phyloP scores from a whole-genome alignment of 2,888 invertebrate species.

The Erebia palarica region DNA sequence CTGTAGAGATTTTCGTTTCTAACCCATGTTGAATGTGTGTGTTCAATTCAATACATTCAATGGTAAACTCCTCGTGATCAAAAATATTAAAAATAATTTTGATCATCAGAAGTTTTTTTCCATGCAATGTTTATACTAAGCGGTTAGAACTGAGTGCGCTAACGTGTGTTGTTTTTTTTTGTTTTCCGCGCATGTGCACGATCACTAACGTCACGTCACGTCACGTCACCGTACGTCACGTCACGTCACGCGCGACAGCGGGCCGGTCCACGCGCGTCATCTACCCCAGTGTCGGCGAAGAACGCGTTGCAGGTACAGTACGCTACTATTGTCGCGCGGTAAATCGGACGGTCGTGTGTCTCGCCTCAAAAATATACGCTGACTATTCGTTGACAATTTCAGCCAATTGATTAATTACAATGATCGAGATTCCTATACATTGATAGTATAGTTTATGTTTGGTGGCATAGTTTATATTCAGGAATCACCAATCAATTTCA shows the following conservation, averaged over 20 bases:
- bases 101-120: slow-evolving; percentile 12
- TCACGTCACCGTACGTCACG: slow-evolving; percentile 49
- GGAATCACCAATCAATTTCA: background rate
- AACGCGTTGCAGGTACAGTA: slow-evolving; percentile 86
- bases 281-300: slow-evolving; percentile 83
- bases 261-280: slow-evolving; percentile 79
- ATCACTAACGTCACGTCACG: slow-evolving; percentile 67
- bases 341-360: slow-evolving; percentile 46
- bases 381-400: slow-evolving; percentile 18
- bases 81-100: background rate
- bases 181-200: slow-evolving; percentile 75
- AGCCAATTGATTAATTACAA: slow-evolving; percentile 1
- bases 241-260: slow-evolving; percentile 63
- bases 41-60: slow-evolving; percentile 4
- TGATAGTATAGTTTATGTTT: background rate
- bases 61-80: slow-evolving; percentile 1
- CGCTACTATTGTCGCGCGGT: slow-evolving; percentile 76
- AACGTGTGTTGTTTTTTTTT: slow-evolving; percentile 78
- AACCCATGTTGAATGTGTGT: slow-evolving; percentile 33
- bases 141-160: slow-evolving; percentile 64
- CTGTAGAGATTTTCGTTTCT: slow-evolving; percentile 20
- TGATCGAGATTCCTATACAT: background rate
- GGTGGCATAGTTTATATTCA: background rate
- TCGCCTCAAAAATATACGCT: slow-evolving; percentile 27
- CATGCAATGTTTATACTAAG: slow-evolving; percentile 34